Evolutionary conservation across 2,797 vertebrate species (phyloP), one percentile per base, ranked within the genome.

Genomic region (Rhinogobio ventralis): DNA sequence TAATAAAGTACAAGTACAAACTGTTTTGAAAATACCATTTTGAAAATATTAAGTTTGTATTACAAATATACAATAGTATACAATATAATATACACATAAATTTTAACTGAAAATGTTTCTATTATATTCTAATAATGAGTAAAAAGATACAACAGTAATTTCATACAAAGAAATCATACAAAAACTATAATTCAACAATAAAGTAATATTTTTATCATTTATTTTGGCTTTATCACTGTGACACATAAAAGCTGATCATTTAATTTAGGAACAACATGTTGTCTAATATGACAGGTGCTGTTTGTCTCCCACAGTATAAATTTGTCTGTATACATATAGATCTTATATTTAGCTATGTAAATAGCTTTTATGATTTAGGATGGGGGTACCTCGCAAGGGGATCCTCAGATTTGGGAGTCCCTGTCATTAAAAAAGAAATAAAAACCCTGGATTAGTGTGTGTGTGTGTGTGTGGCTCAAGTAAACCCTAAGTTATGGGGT

Each of bases 401-500:
- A 57, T 57, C 8, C 55, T n/a, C 8, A n/a, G 3, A 64, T 28
- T 5, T 49, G 15, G 46, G 5, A 49, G 46, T 49, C 46, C 46
- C 46, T 17, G 46, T 14, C 46, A 49, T 49, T 49, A 49, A 17
- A 64, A 62, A 62, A n/a, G n/a, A n/a, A n/a, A 62, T 6, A 5
- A 25, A 60, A 60, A 25, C 10, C 5, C 14, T 39, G 45, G 45
- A 46, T 14, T 46, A 3, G 45, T 46, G 51, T 73, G n/a, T 79
- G 55, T 79, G 66, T 67, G 53, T 66, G 69, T 74, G 67, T 73
- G 15, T 33, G 49, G n/a, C n/a, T n/a, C n/a, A n/a, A n/a, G n/a
- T n/a, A n/a, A n/a, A n/a, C n/a, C n/a, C n/a, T n/a, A n/a, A n/a
- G n/a, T n/a, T n/a, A n/a, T n/a, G n/a, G n/a, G n/a, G n/a, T n/a